Base-by-base conservation (phyloP, 1,140 invertebrate species). In the Prorops nasuta region DNA sequence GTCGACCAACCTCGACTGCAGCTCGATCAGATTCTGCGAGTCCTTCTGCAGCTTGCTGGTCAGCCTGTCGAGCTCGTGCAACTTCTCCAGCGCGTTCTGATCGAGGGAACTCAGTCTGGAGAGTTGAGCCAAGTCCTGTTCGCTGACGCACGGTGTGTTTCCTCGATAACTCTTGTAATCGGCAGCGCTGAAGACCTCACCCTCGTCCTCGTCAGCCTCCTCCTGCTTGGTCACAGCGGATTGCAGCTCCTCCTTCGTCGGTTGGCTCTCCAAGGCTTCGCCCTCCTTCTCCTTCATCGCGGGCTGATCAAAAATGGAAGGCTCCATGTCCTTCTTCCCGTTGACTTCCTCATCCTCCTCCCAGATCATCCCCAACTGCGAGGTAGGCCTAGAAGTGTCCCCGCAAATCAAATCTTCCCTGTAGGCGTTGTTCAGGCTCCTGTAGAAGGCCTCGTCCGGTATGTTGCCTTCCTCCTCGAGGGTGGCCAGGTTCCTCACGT, bases 371-470 rank as follows among this genome's bases (percentile, higher is more conserved):
- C 85, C 87, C 48, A 91, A 71, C 55, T 90, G 87, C 32, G 84
- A 86, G 42, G 81, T 69, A 47, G 84, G 83, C 47, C 81, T 78
- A 4, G 81, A 83, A 15, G 76, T 77, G 64, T 86, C 82, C 58
- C 84, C 81, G 60, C 82, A 83, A 20, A 84, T 84, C 18, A 87
- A 73, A 68, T 91, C 88, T 57, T 93, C 89, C 31, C 90, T 80
- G 73, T 92, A 92, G 17, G 89, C 90, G 67, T 89, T 88, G 74
- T 94, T 93, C 15, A 94, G 79, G 67, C 88, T 92, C 56, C 89
- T 83, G 71, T 94, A 94, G 76, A 93, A 94, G 9, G 88, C 89
- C 75, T 94, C 91, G 67, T 91, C 88, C 3, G 90, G 88, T 31
- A 81, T 77, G 54, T 78, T 75, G 36, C 71, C 68, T 60, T 82